These are phyloP conservation scores for Spinus pinus DNA, from an alignment of 2,797 vertebrate genomes.

Conservation along the genomic window DNA sequence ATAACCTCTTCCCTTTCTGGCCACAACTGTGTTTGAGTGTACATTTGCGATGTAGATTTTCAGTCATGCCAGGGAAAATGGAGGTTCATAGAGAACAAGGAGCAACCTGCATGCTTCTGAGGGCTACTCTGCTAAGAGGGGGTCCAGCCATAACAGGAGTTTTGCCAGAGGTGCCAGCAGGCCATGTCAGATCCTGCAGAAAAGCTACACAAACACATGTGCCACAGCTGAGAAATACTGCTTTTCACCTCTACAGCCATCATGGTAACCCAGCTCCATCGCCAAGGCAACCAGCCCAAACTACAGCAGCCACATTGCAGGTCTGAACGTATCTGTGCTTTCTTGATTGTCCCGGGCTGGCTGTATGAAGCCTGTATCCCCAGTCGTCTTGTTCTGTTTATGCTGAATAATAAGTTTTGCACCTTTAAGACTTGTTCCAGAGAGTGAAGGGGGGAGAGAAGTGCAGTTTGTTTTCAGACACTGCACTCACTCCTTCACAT, in stretches of 20 bases:
- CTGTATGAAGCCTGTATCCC: neutral
- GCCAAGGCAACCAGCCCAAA: neutral
- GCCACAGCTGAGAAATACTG: neutral
- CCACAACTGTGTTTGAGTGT: neutral
- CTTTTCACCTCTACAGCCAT: too few species aligned
- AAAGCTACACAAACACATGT: neutral
- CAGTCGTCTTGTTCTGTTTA: neutral
- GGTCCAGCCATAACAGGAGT: neutral
- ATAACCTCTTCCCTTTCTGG: neutral
- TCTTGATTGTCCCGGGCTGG: neutral
- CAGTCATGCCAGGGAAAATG: accelerated
- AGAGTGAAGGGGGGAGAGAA: neutral
- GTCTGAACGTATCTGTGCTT: neutral
- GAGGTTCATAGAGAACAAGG: neutral
- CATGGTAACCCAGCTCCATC: neutral
- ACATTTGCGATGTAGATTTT: neutral
- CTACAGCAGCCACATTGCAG: accelerated
- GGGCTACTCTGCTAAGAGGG: neutral
- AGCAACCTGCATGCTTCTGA: neutral
- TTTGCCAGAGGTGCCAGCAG: neutral
- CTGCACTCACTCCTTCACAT: neutral
- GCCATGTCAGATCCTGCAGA: neutral
- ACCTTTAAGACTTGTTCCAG: neutral
- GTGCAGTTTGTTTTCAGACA: neutral
- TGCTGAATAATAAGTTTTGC: neutral